phyloP scores from a whole-genome alignment of 2,113 vertebrate genomes.

The Picathartes gymnocephalus region DNA sequence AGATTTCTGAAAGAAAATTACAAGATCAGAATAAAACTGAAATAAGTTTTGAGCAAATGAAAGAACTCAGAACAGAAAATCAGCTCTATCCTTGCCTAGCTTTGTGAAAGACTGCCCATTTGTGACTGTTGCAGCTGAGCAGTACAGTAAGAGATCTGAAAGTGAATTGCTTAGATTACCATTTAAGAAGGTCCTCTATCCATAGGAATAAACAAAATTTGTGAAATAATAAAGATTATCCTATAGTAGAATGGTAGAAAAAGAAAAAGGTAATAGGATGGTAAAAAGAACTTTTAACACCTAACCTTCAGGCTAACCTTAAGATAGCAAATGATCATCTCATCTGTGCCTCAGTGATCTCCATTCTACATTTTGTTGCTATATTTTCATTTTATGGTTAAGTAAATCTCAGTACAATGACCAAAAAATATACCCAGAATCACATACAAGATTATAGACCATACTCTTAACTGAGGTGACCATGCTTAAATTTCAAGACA shows the following conservation, averaged over 20 bases:
- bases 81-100: constrained; percentile 39
- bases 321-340: constrained; percentile 61
- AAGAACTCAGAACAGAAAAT: constrained; percentile 60
- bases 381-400: constrained; percentile 63
- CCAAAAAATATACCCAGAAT: constrained; percentile 56
- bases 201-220: constrained; percentile 39
- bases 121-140: constrained; percentile 35
- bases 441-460: constrained; percentile 19
- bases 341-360: constrained; percentile 53
- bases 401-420: constrained; percentile 62
- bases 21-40: constrained; percentile 67
- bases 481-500: constrained; percentile 43
- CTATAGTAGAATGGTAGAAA: constrained; percentile 41
- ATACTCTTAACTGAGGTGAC: constrained; percentile 28
- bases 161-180: constrained; percentile 26
- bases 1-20: constrained; percentile 72
- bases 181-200: constrained; percentile 52
- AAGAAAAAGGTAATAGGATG: constrained; percentile 21
- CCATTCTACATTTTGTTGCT: constrained; percentile 34
- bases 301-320: constrained; percentile 56
- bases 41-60: constrained; percentile 68
- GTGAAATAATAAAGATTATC: constrained; percentile 35
- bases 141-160: constrained; percentile 42
- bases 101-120: constrained; percentile 56
- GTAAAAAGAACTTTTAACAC: constrained; percentile 40